phyloP scores from a whole-genome alignment of 1,140 invertebrate genomes.

The Drosophila yakuba region DNA sequence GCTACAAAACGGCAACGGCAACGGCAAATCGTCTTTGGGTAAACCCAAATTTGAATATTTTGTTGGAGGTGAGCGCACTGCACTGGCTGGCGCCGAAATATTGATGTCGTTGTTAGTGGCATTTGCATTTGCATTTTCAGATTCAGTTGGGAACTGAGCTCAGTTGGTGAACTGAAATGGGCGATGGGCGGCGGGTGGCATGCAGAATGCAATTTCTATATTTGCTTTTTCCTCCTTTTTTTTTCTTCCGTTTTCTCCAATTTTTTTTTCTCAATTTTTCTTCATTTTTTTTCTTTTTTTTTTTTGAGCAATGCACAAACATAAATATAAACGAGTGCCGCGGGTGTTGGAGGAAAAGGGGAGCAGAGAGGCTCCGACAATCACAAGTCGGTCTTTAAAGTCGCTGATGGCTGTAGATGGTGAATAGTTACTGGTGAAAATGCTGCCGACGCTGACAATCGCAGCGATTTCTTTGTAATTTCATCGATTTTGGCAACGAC shows the following conservation, averaged over 20 bases:
- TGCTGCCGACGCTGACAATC: conserved; percentile 41
- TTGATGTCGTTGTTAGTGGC: conserved; percentile 7
- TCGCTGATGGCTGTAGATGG: not conserved
- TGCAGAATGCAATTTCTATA: conserved; percentile 67
- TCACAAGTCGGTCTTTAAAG: conserved; percentile 5
- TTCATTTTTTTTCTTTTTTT: conserved; percentile 48
- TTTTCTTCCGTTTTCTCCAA: no score
- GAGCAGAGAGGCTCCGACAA: conserved; percentile 5
- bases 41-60: conserved; percentile 10
- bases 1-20: not conserved
- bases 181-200: not conserved
- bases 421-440: not conserved
- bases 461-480: conserved; percentile 64
- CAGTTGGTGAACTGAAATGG: not conserved
- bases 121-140: conserved; percentile 6
- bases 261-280: conserved; percentile 11
- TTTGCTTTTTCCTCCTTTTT: conserved; percentile 45
- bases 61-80: not conserved
- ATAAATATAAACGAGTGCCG: conserved; percentile 41
- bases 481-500: conserved; percentile 45
- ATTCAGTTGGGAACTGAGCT: not conserved
- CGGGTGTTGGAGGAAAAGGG: not conserved
- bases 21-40: conserved; percentile 10
- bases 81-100: not conserved
- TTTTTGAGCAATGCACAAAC: conserved; percentile 13